Evolutionary conservation across 1,140 invertebrate genomes (phyloP).

Genomic region (Euwallacea similis): DNA sequence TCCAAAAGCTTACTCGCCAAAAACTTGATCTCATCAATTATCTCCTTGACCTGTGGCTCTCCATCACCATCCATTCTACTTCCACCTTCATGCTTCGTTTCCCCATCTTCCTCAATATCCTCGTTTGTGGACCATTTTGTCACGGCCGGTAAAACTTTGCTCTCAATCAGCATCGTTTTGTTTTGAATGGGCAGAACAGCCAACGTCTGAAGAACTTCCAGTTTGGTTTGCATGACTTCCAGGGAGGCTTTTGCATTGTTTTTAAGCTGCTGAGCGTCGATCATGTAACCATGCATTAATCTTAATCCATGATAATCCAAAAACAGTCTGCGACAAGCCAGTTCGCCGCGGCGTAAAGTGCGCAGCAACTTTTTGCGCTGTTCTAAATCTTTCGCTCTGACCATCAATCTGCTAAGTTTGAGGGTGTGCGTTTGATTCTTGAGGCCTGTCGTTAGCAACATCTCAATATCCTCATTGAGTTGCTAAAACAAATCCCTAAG

Average conservation of each 20-base stretch:
- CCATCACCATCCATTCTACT: neutral
- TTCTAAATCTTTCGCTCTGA: conserved; percentile 79
- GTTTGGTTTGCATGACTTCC: conserved; percentile 74
- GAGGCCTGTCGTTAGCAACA: conserved; percentile 71
- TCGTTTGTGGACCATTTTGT: conserved; percentile 72
- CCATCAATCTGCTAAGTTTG: conserved; percentile 86
- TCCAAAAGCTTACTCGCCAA: conserved; percentile 69
- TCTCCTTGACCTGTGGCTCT: conserved; percentile 35
- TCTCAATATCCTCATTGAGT: conserved; percentile 79
- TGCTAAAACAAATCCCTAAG: conserved; percentile 50
- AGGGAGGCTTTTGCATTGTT: conserved; percentile 56
- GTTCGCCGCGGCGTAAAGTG: conserved; percentile 71
- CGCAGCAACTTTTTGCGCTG: conserved; percentile 72
- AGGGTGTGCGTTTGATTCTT: conserved; percentile 88
- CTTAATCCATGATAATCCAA: conserved; percentile 92
- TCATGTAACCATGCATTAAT: conserved; percentile 90
- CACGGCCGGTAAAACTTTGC: conserved; percentile 81
- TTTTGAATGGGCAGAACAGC: conserved; percentile 87
- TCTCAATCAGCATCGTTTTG: conserved; percentile 89
- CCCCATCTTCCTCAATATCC: conserved; percentile 37
- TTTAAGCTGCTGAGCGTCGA: conserved; percentile 51
- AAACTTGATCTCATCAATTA: conserved; percentile 50
- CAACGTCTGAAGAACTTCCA: conserved; percentile 77
- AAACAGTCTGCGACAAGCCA: conserved; percentile 83
- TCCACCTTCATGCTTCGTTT: conserved; percentile 16